These are phyloP conservation scores for Cremastinae sp. DNA, from an alignment of 2,888 invertebrate species.

Conservation along the genomic window DNA sequence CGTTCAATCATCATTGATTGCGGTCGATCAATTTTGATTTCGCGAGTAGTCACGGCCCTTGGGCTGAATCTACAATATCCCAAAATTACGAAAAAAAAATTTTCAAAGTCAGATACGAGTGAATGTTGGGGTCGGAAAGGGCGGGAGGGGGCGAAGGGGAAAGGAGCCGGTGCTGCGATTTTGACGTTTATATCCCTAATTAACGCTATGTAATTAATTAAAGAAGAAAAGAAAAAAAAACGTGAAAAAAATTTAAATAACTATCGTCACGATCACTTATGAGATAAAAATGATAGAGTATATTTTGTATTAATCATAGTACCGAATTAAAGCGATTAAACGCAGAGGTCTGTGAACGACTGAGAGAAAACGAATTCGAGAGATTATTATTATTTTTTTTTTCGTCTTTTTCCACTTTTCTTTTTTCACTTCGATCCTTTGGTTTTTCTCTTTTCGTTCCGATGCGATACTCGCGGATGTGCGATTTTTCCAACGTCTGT, in stretches of 20 bases:
- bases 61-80: conserved; percentile 31
- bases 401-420: neutral
- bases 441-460: conserved; percentile 27
- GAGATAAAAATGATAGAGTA: conserved; percentile 71
- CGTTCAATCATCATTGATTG: conserved; percentile 71
- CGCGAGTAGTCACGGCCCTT: conserved; percentile 55
- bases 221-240: conserved; percentile 60
- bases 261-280: conserved; percentile 70
- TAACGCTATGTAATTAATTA: conserved; percentile 56
- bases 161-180: conserved; percentile 47
- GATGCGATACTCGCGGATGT: conserved; percentile 55
- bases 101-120: neutral
- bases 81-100: conserved; percentile 31
- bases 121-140: neutral
- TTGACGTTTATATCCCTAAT: conserved; percentile 23
- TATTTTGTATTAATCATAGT: conserved; percentile 77
- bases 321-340: conserved; percentile 69
- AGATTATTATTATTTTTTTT: conserved; percentile 11
- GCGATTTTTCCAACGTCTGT: conserved; percentile 70
- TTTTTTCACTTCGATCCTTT: neutral
- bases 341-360: conserved; percentile 66
- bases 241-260: conserved; percentile 35
- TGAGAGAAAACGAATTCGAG: conserved; percentile 55
- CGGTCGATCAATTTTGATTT: conserved; percentile 75
- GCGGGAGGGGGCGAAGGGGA: neutral